phyloP scores from a whole-genome alignment of 2,113 vertebrate species.

The Epinephelus lanceolatus region DNA sequence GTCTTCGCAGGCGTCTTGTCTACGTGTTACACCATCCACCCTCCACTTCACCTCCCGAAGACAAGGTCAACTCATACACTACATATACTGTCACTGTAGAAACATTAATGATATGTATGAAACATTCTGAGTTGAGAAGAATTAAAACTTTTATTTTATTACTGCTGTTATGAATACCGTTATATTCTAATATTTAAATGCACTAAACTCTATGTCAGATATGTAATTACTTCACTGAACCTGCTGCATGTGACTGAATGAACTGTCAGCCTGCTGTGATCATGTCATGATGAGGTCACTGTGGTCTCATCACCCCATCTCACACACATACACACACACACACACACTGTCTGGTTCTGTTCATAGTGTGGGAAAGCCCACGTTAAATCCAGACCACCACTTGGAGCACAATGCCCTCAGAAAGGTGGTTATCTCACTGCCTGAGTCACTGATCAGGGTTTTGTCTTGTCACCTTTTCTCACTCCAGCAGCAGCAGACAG shows the following conservation, averaged over 20 bases:
- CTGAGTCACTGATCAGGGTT: constrained; percentile 78
- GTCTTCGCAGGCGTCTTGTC: too few species aligned
- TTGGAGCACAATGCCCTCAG: constrained; percentile 63
- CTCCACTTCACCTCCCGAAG: too few species aligned
- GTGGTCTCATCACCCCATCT: too few species aligned
- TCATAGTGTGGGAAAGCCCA: constrained; percentile 79
- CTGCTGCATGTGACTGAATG: neutral
- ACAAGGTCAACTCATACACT: too few species aligned
- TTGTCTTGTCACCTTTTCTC: constrained; percentile 79
- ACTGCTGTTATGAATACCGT: neutral
- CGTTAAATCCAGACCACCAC: constrained; percentile 56
- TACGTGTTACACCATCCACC: too few species aligned
- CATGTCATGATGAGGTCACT: too few species aligned
- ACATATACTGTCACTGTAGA: too few species aligned
- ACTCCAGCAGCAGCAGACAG: constrained; percentile 56
- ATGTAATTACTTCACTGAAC: neutral
- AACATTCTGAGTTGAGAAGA: too few species aligned
- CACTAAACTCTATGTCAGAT: neutral
- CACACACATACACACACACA: neutral
- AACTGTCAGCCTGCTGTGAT: too few species aligned
- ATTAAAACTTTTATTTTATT: too few species aligned
- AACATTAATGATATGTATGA: too few species aligned
- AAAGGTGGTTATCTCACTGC: constrained; percentile 72
- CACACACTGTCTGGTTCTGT: constrained; percentile 47
- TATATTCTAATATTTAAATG: neutral